These are phyloP conservation scores for Glossophaga mutica DNA, from an alignment of 2,797 vertebrate species.

Conservation along the genomic window DNA sequence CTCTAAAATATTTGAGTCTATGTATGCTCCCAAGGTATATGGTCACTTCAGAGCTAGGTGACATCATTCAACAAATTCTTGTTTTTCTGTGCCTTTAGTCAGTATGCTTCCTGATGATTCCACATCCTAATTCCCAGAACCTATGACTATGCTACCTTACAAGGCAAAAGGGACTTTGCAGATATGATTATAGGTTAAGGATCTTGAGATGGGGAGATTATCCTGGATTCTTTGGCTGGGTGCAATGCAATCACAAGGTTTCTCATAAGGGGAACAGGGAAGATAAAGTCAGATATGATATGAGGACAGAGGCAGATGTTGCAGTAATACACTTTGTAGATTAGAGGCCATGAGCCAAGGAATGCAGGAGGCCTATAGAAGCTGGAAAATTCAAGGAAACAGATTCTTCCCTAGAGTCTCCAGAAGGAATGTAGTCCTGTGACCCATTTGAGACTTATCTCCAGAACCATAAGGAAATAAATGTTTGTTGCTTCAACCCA, in stretches of 20 bases:
- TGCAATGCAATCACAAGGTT: not conserved
- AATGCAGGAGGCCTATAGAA: not conserved
- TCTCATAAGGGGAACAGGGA: not conserved
- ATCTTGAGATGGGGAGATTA: not conserved
- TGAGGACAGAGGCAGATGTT: not conserved
- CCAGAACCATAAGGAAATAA: not conserved
- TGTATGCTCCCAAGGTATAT: not conserved
- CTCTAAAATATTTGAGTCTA: not conserved
- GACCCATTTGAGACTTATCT: not conserved
- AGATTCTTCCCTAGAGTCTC: not conserved
- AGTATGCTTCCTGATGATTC: not conserved
- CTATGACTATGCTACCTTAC: not conserved
- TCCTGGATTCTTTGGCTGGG: not conserved
- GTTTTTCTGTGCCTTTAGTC: not conserved
- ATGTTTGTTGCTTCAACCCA: not conserved
- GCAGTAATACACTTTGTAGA: not conserved
- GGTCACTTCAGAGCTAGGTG: not conserved
- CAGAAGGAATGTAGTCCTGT: not conserved
- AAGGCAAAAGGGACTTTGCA: not conserved
- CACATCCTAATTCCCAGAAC: not conserved
- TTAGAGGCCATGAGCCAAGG: not conserved
- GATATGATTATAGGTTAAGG: not conserved
- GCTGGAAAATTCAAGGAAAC: not conserved
- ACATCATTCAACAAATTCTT: not conserved
- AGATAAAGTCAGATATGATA: not conserved